phyloP scores from a whole-genome alignment of 2,113 vertebrate genomes.

The Cynoglossus semilaevis region DNA sequence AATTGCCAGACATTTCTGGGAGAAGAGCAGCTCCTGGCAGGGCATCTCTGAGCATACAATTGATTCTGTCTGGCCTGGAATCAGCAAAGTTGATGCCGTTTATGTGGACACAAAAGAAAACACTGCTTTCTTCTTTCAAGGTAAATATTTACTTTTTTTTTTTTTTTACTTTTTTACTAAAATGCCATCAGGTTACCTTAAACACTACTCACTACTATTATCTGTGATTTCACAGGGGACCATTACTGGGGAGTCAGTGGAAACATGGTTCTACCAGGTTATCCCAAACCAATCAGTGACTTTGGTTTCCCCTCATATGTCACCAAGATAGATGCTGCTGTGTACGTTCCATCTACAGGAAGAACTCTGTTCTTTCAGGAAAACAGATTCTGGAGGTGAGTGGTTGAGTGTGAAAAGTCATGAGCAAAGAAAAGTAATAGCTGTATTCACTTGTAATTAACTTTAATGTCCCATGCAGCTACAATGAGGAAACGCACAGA shows the following conservation, averaged over 20 bases:
- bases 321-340: constrained; percentile 69
- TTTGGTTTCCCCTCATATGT: constrained; percentile 64
- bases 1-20: constrained; percentile 45
- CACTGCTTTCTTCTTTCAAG: constrained; percentile 61
- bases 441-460: no score
- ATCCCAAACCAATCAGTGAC: constrained; percentile 62
- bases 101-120: constrained; percentile 46
- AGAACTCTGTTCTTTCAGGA: constrained; percentile 67
- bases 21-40: constrained; percentile 32
- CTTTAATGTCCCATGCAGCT: constrained; percentile 43
- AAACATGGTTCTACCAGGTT: constrained; percentile 43
- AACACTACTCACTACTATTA: background rate
- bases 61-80: constrained; percentile 39
- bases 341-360: constrained; percentile 42
- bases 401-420: background rate
- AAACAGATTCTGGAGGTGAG: constrained; percentile 61
- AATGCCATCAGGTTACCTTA: background rate
- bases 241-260: constrained; percentile 63
- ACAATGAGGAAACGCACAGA: constrained; percentile 50
- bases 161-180: background rate
- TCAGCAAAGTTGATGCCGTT: constrained; percentile 61
- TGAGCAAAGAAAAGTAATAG: background rate
- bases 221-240: constrained; percentile 38
- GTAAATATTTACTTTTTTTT: constrained; percentile 25
- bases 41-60: constrained; percentile 28